Base-by-base conservation (phyloP, 2,113 vertebrate genomes). In the Podarcis muralis region DNA sequence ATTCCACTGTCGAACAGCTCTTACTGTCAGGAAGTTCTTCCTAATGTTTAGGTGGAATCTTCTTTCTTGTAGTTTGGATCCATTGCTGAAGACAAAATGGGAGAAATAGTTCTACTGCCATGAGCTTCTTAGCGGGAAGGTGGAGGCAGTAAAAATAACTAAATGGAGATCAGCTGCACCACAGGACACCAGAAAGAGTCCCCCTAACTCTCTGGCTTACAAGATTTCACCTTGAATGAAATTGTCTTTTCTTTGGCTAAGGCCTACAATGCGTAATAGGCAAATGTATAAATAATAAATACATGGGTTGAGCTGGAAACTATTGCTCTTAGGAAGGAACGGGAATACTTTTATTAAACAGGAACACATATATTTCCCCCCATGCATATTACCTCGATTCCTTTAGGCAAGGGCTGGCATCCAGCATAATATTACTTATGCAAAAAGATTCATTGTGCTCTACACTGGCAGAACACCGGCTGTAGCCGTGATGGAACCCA, bases 381-480 rank as follows among this genome's bases (percentile, higher is more conserved):
- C 85, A 43, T 87, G 82, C 88, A 66, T 85, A 86, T 69, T 90
- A 85, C 43, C 74, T 87, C 92, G 84, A 86, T 95, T 95, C 93
- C 93, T 95, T 80, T 90, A 95, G 89, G 91, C 62, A 87, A 93
- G 92, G 95, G 95, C 95, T 95, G 87, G 93, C 94, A 94, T 93
- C 93, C 94, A 96, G 93, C 84, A 91, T 35, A 88, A 86, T 90
- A 91, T 95, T 92, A 95, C 91, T 87, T 93, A 95, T 1, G 89
- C 91, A 94, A 94, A 93, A 91, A 93, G 79, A 86, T 84, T 94
- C 94, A 93, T 90, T 85, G 32, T 95, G 59, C 86, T 96, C 87
- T 48, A 40, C 69, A 84, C 93, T 96, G 95, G 95, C 93, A 94
- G 92, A 95, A 93, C 92, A 83, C 90, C 95, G 93, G 81, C 92